These are phyloP conservation scores for Mesorhabditis sp. DNA, from an alignment of 2,888 invertebrate species.

Conservation along the genomic window DNA sequence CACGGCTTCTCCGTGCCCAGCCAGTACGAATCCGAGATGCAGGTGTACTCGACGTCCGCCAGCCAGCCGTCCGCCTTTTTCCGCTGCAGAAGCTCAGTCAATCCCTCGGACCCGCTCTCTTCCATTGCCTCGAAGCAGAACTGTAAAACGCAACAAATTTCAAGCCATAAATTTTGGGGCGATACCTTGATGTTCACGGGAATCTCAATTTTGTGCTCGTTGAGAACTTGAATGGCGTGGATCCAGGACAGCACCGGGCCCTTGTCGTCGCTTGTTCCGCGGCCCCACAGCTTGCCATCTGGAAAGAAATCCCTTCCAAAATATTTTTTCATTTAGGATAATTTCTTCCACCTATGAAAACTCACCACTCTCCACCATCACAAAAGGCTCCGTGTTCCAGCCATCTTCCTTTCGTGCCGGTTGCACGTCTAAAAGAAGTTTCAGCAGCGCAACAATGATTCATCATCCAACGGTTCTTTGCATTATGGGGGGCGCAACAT, in stretches of 20 bases:
- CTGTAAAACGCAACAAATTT: slow-evolving; percentile 57
- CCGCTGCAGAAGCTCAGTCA: slow-evolving; percentile 76
- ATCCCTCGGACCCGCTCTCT: slow-evolving; percentile 91
- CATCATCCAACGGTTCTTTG: not conserved
- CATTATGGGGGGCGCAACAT: too few species aligned
- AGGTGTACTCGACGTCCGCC: slow-evolving; percentile 79
- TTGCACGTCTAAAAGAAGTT: slow-evolving; percentile 34
- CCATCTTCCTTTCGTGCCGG: slow-evolving; percentile 64
- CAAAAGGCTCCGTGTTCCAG: slow-evolving; percentile 92
- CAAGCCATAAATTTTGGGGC: not conserved
- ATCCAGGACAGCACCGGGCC: slow-evolving; percentile 89
- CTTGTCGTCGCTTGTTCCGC: slow-evolving; percentile 79
- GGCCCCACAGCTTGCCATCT: slow-evolving; percentile 82
- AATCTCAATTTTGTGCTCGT: slow-evolving; percentile 70
- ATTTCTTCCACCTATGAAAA: not conserved
- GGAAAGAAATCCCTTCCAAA: not conserved
- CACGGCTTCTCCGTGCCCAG: slow-evolving; percentile 90
- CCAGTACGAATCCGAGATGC: slow-evolving; percentile 99
- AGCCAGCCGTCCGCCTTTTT: slow-evolving; percentile 58
- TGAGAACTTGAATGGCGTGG: slow-evolving; percentile 83
- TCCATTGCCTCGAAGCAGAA: slow-evolving; percentile 98
- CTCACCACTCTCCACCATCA: slow-evolving; percentile 71
- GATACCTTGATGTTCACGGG: slow-evolving; percentile 67
- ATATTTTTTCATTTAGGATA: not conserved
- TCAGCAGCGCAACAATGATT: not conserved